Percentiles rank a stretch among this genome's conserved stretches.
Conservation (phyloP, 2,888 invertebrate species). For the Desoria tigrina region DNA sequence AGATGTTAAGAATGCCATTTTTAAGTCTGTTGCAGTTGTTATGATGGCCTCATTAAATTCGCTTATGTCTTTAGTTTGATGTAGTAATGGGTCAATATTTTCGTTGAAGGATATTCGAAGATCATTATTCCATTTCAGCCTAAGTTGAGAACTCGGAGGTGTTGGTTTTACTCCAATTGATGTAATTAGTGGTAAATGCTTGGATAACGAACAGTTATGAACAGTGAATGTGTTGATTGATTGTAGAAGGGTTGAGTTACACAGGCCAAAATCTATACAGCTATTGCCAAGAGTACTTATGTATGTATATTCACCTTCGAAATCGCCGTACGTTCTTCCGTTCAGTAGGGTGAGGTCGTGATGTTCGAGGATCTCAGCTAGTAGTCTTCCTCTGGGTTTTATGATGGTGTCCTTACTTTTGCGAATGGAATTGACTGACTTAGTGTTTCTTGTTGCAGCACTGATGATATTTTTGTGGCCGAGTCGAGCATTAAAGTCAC, state of each 20-base stretch:
- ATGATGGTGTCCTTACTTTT: not conserved
- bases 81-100: not conserved
- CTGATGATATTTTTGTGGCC: not conserved
- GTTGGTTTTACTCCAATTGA: too few species aligned
- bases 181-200: not conserved
- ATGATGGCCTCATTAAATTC: not conserved
- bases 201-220: not conserved
- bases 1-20: conserved; percentile 5
- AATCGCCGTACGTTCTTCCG: not conserved
- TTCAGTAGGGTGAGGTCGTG: not conserved
- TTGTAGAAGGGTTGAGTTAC: not conserved
- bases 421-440: not conserved
- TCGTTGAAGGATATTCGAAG: not conserved
- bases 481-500: conserved; percentile 3
- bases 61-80: not conserved
- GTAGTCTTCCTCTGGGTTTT: not conserved
- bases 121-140: not conserved
- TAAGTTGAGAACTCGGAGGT: too few species aligned
- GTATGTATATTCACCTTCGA: not conserved
- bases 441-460: not conserved
- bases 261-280: conserved; percentile 9
- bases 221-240: not conserved
- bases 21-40: not conserved
- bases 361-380: not conserved
- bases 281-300: conserved; percentile 4